phyloP scores from a whole-genome alignment of 2,113 vertebrate genomes.

The Stomatorhinus ivindoensis region DNA sequence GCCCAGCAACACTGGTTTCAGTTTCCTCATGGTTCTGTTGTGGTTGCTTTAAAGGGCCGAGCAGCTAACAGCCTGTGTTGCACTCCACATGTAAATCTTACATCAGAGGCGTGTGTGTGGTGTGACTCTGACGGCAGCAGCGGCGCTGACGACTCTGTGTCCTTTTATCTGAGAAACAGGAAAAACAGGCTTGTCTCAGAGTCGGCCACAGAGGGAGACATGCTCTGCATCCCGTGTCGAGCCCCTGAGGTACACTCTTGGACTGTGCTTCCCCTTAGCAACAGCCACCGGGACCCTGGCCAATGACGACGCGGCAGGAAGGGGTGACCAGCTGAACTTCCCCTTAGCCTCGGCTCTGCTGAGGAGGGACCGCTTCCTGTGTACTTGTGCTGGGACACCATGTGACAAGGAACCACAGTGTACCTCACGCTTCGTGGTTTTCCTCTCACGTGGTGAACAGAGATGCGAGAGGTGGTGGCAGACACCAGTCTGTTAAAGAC shows the following conservation, averaged over 20 bases:
- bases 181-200: not conserved
- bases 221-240: not conserved
- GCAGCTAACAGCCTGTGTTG: not conserved
- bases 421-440: not conserved
- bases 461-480: not conserved
- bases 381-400: not conserved
- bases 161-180: not conserved
- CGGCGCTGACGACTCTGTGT: not conserved
- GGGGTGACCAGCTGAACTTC: conserved; percentile 5
- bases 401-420: conserved; percentile 1
- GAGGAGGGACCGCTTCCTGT: conserved; percentile 11
- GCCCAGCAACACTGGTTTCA: not conserved
- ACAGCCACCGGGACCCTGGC: not conserved
- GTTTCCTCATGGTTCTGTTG: not conserved
- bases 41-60: not conserved
- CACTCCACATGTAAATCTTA: not conserved
- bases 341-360: not conserved
- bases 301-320: conserved; percentile 8
- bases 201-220: not conserved
- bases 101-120: not conserved
- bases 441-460: not conserved
- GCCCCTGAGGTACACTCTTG: not conserved
- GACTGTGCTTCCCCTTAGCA: not conserved
- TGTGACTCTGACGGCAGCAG: not conserved
- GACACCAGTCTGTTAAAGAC: not conserved